Evolutionary conservation across 2,113 vertebrate genomes (phyloP).

Genomic region (Brachirus orientalis): DNA sequence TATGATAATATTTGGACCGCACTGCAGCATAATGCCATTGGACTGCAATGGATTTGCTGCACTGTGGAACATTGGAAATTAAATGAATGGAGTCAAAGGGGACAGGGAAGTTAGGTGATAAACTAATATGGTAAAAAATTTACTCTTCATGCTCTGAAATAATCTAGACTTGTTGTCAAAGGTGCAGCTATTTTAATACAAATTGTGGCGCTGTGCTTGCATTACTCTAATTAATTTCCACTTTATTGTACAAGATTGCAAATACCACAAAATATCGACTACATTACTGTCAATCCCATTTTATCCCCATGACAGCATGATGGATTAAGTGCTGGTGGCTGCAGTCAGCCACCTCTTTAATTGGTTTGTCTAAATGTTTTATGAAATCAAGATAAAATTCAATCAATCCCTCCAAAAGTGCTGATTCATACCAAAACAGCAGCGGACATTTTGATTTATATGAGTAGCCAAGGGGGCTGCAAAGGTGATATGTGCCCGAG

Average conservation of each 20-base stretch:
- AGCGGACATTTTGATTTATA: slow-evolving; percentile 77
- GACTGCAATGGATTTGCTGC: slow-evolving; percentile 49
- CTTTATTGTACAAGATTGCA: slow-evolving; percentile 69
- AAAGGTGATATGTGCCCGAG: slow-evolving; percentile 67
- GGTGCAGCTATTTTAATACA: slow-evolving; percentile 23
- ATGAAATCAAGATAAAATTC: slow-evolving; percentile 81
- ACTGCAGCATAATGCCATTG: slow-evolving; percentile 51
- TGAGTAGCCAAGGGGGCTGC: slow-evolving; percentile 45
- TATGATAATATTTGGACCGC: slow-evolving; percentile 66
- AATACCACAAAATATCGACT: slow-evolving; percentile 73
- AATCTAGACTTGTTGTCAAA: slow-evolving; percentile 24
- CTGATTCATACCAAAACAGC: slow-evolving; percentile 72
- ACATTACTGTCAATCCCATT: slow-evolving; percentile 66
- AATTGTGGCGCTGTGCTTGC: slow-evolving; percentile 26
- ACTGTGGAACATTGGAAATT: slow-evolving; percentile 32
- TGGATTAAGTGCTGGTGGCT: slow-evolving; percentile 73
- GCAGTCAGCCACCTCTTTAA: slow-evolving; percentile 74
- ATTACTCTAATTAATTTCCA: slow-evolving; percentile 69
- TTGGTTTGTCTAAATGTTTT: slow-evolving; percentile 83
- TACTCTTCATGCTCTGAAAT: slow-evolving; percentile 6
- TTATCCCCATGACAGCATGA: slow-evolving; percentile 70
- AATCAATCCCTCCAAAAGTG: slow-evolving; percentile 75
- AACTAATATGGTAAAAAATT: slow-evolving; percentile 36
- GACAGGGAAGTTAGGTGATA: slow-evolving; percentile 6
- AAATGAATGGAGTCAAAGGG: slow-evolving; percentile 34